Base-by-base conservation (phyloP, 1,140 invertebrate species). In the Halesus radiatus region DNA sequence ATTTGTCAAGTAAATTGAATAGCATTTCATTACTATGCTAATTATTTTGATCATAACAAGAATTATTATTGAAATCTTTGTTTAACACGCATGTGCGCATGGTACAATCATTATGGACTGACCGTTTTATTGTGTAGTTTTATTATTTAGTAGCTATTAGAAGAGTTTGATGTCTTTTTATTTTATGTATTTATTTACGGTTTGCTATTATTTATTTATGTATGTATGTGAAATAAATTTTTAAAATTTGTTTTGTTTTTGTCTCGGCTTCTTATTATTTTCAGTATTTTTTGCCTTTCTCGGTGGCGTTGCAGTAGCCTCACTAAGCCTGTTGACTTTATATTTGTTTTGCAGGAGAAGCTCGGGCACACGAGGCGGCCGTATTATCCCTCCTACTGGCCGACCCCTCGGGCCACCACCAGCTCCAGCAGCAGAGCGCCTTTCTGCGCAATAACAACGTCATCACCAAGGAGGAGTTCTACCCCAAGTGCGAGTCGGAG, bases 401-500 rank as follows among this genome's bases (percentile, higher is more conserved):
- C 4, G 56, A 60, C 18, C 10, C 56, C 20, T 13, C n/a, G 18
- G 56, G 23, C 56, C 18, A 22, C 20, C n/a, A 60, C 56, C 18
- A 22, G 3, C 23, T 15, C 56, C 18, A 45, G 32, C 32, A 32
- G 32, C 32, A 58, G 56, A 60, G 23, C 18, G 56, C 85, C n/a
- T 86, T 88, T 84, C 78, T 87, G 81, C 86, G 86, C 80, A 89
- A 88, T 85, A 89, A 89, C 84, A 88, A 87, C 84, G 80, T 84
- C 15, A 76, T 81, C n/a, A 64, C 62, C n/a, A 76, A 78, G 26
- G 81, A 72, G n/a, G 76, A 76, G 13, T 32, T 78, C 52, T 70
- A 70, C 80, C 86, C 87, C 81, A 84, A 84, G 37, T 86, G 86
- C 15, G 88, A 89, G 22, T 87, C 86, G 13, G 88, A 88, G 66